Evolutionary conservation across 2,113 vertebrate species (phyloP), one percentile per base, ranked within the genome.

Genomic region (Pyxicephalus adspersus): DNA sequence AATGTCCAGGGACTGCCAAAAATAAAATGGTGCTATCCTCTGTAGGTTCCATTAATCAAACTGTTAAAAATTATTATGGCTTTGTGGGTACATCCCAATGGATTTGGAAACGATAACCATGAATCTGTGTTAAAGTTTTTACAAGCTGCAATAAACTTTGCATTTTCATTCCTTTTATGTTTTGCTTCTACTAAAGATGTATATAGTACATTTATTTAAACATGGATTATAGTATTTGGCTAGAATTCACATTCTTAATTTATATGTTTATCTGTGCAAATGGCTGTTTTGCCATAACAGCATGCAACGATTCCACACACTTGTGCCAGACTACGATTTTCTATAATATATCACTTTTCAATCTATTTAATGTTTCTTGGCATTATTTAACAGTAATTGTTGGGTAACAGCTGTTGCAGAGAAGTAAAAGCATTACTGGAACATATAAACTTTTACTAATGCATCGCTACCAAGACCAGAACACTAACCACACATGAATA

Each of bases 271-370:
- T 79, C 65, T 7, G 9, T 61, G 65, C 34, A 71, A 58, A 50
- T 50, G 54, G 25, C 77, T 80, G 77, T 80, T 80, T 80, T 61
- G 22, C 34, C 58, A 80, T 68, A 80, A 68, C 60, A 38, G 77
- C 66, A 80, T 80, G 77, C 77, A 80, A 80, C 63, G 77, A 61
- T 70, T 80, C 34, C 19, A 45, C 57, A 61, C 66, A 51, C 54
- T 20, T 19, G 31, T 70, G 77, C 65, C 65, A 63, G 66, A 54
- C 66, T 20, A 2, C 60, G 58, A 72, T 80, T 80, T 77, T 64
- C 20, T 71, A 25, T 51, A 5, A 63, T 64, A 58, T 70, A 20
- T 64, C 67, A 34, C 57, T 70, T 29, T 80, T 80, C 18, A 51
- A 51, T 64, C 66, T 45, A 23, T 72, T 72, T 80, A 80, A 64